Percentiles rank a stretch among this genome's conserved stretches.
Conservation (phyloP, 2,888 invertebrate species). For the Monopis laevigella region DNA sequence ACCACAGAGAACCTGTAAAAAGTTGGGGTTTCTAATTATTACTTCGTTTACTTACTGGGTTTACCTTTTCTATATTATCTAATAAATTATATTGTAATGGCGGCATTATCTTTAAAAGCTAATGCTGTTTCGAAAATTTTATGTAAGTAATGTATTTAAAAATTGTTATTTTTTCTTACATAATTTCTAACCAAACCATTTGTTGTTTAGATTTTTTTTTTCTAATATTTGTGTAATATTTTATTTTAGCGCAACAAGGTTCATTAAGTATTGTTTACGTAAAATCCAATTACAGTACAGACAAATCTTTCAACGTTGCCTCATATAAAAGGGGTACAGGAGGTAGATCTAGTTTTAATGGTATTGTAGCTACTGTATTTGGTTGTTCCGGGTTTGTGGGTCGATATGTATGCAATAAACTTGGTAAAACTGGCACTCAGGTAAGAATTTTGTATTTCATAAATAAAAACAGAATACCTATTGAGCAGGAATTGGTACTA, state of each 20-base stretch:
- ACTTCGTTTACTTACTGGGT: too few relatives aligned
- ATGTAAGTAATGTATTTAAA: slow-evolving; percentile 33
- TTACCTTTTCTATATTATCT: too few relatives aligned
- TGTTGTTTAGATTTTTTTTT: not conserved
- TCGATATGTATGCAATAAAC: slow-evolving; percentile 83
- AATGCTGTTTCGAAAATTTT: slow-evolving; percentile 43
- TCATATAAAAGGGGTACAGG: slow-evolving; percentile 85
- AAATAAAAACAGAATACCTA: not conserved
- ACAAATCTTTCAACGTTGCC: slow-evolving; percentile 67
- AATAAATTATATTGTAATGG: too few relatives aligned
- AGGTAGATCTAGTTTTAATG: slow-evolving; percentile 96
- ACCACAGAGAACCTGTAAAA: too few relatives aligned
- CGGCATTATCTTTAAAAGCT: slow-evolving; percentile 45
- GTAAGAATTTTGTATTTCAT: slow-evolving; percentile 35
- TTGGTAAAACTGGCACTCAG: slow-evolving; percentile 90
- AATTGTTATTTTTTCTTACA: slow-evolving; percentile 36
- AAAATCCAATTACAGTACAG: slow-evolving; percentile 62
- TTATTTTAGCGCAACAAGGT: slow-evolving; percentile 45
- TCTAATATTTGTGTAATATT: slow-evolving; percentile 9
- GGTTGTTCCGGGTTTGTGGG: slow-evolving; percentile 93
- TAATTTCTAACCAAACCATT: slow-evolving; percentile 28
- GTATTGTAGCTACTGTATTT: slow-evolving; percentile 97
- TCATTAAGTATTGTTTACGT: slow-evolving; percentile 52
- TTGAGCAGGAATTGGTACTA: too few relatives aligned
- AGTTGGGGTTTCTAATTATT: too few relatives aligned